Percentiles rank a stretch among this genome's conserved stretches.
Conservation (phyloP, 2,888 invertebrate genomes). For the Apodemia zela region DNA sequence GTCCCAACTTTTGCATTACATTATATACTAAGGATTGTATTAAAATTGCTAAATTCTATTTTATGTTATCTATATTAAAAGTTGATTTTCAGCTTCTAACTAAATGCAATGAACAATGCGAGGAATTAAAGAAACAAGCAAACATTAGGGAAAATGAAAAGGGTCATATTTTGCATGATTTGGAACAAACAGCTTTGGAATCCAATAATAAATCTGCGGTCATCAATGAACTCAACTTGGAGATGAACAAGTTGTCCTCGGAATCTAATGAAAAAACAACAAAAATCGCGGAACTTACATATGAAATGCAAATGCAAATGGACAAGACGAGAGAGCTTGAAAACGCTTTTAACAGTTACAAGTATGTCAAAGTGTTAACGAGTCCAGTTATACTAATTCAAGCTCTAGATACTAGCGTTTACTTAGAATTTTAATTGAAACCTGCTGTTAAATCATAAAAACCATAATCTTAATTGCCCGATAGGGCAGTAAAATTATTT, state of each 20-base stretch:
- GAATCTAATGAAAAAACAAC: not conserved
- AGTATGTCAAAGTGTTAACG: not conserved
- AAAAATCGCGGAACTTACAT: not conserved
- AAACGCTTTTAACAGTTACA: conserved; percentile 9
- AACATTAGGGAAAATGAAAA: conserved; percentile 3
- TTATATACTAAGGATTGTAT: no score
- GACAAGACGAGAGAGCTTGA: conserved; percentile 1
- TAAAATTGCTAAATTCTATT: no score
- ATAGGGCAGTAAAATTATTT: no score
- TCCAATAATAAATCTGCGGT: not conserved
- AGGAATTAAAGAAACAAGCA: conserved; percentile 9
- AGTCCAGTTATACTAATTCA: no score
- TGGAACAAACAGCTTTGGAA: not conserved
- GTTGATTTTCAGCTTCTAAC: not conserved
- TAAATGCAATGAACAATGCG: conserved; percentile 7
- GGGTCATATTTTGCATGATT: not conserved
- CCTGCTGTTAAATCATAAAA: no score
- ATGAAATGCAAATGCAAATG: not conserved
- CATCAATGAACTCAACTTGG: not conserved
- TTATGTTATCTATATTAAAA: not conserved
- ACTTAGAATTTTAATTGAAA: no score
- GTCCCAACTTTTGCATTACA: no score
- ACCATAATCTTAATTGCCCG: no score
- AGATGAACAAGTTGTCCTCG: not conserved
- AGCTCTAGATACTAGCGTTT: no score